Conservation (phyloP, 37 sponge, comb jelly and placozoan species). For the Spongilla lacustris region DNA sequence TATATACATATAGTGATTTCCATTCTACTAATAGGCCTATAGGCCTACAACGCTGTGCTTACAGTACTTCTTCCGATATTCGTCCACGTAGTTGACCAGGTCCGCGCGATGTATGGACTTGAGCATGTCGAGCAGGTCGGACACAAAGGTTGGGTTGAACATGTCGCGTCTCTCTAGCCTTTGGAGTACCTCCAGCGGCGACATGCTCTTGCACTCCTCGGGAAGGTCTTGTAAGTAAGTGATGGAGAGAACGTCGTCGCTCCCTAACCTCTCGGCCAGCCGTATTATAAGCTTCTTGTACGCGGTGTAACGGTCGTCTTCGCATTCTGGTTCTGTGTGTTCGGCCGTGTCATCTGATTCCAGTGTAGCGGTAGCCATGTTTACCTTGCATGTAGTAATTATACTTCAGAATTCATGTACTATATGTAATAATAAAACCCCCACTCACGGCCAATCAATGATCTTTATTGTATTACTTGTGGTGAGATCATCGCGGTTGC, state of each 20-base stretch:
- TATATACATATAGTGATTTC: too few species aligned
- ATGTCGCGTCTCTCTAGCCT: background rate
- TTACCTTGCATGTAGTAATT: too few species aligned
- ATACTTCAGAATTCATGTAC: too few species aligned
- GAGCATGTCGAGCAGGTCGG: background rate
- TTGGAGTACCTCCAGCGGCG: background rate
- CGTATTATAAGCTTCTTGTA: background rate
- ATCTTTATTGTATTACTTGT: too few species aligned
- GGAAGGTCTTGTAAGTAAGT: background rate
- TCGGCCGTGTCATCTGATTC: background rate
- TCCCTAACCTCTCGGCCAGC: background rate
- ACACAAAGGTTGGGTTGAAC: background rate
- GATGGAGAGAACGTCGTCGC: background rate
- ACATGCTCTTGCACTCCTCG: background rate
- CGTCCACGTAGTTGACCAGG: background rate
- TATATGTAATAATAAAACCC: too few species aligned
- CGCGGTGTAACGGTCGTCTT: background rate
- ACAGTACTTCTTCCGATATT: background rate
- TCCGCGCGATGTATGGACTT: background rate
- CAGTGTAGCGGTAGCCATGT: background rate
- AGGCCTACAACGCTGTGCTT: background rate
- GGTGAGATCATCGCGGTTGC: too few species aligned
- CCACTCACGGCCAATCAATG: too few species aligned
- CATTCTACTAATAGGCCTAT: too few species aligned
- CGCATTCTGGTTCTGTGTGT: background rate